Conservation (phyloP, 2,888 invertebrate species). For the Vesta saturnalis region DNA sequence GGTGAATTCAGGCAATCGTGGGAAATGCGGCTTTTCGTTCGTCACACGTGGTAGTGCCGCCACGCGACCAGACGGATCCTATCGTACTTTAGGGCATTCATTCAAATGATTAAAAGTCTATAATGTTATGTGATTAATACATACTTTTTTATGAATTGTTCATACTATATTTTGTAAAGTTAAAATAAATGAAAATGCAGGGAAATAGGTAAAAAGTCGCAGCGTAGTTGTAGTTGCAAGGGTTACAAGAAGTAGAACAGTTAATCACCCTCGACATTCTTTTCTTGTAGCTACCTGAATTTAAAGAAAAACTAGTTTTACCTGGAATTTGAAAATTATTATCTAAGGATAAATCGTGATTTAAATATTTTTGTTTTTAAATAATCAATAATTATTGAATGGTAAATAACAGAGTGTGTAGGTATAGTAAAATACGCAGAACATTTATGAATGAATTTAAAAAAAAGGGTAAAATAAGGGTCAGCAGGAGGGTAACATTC, state of each 20-base stretch:
- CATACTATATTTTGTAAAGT: neutral
- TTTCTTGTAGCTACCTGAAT: neutral
- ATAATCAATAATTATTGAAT: neutral
- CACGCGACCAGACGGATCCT: slow-evolving; percentile 47
- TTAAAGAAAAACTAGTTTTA: slow-evolving; percentile 1
- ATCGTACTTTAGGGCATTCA: slow-evolving; percentile 15
- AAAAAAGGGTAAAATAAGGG: slow-evolving; percentile 61
- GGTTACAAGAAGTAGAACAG: neutral
- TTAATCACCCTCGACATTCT: neutral
- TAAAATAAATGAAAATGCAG: neutral
- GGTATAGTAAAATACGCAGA: neutral
- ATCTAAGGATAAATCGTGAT: neutral
- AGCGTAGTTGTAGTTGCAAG: neutral
- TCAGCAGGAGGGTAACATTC: slow-evolving; percentile 62
- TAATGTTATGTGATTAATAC: slow-evolving; percentile 10
- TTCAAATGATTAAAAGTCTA: slow-evolving; percentile 24
- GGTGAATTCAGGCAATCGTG: slow-evolving; percentile 45
- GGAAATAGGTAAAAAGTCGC: neutral
- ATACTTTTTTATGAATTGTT: slow-evolving; percentile 4
- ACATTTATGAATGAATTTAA: slow-evolving; percentile 55
- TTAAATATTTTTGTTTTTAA: neutral
- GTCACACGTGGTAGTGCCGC: slow-evolving; percentile 47
- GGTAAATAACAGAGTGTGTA: neutral
- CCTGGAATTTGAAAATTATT: neutral
- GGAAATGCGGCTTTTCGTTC: slow-evolving; percentile 44